Base-by-base conservation (phyloP, 2,113 vertebrate genomes). In the Sula dactylatra region DNA sequence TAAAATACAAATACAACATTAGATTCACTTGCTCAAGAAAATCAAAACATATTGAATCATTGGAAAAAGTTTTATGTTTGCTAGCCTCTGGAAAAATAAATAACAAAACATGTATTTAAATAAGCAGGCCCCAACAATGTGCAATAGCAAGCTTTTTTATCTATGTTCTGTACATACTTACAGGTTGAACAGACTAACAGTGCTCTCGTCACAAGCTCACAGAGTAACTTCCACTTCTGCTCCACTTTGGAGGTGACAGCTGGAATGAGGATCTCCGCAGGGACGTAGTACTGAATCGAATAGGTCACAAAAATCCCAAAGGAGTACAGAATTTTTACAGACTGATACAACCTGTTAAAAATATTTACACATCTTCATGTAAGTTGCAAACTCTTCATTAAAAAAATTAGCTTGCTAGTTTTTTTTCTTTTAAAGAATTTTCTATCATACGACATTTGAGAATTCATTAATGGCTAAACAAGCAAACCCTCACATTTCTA, bases 241-340 rank as follows among this genome's bases (percentile, higher is more conserved):
- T 94, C 95, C 91, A 98, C 96, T 87, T 89, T 97, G 29, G 98
- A 97, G 36, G 96, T 98, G 82, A 98, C 40, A 26, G 69, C 79
- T 17, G 99, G 99, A 61, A 99, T 79, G 67, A 99, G 96, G 69
- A 99, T 99, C 96, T 99, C 99, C 3, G 99, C 99, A 40, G 99
- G 98, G 54, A 99, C 99, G 19, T 99, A 99, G 97, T 98, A 99
- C 97, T 99, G 99, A 97, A 99, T 98, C 5, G 99, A 98, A 78
- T 99, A 99, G 13, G 99, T 99, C 97, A 99, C 98, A 96, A 99
- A 99, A 94, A 99, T 99, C 49, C 99, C 99, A 82, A 99, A 99
- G 50, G 98, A 99, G 97, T 99, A 99, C 3, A 99, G 98, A 65
- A 99, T 97, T 97, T 99, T 99, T 90, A 99, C 99, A 86, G 98